Conservation (phyloP, 2,888 invertebrate genomes). For the Stenchaetothrips biformis region DNA sequence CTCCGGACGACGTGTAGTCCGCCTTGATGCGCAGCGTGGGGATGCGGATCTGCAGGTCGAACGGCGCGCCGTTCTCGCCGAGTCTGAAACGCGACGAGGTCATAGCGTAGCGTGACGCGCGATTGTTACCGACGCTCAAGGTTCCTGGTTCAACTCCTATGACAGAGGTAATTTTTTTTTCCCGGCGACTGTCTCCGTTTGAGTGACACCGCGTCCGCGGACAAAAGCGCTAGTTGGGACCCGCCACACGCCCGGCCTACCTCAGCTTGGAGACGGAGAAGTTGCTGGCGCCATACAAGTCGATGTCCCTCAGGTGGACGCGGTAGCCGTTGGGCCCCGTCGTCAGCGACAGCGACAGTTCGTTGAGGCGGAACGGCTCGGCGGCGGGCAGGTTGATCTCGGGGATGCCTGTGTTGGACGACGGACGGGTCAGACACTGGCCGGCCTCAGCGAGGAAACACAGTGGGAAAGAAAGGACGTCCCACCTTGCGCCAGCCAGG, state of each 20-base stretch:
- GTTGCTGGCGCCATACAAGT: slow-evolving; percentile 49
- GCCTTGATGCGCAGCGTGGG: slow-evolving; percentile 62
- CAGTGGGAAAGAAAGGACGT: too few species aligned
- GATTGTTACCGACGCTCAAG: too few species aligned
- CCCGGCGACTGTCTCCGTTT: too few species aligned
- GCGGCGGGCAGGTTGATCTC: slow-evolving; percentile 63
- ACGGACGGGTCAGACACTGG: not conserved
- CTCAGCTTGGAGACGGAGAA: slow-evolving; percentile 49
- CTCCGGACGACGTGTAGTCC: slow-evolving; percentile 63
- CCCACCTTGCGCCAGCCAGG: slow-evolving; percentile 45
- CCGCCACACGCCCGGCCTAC: slow-evolving; percentile 36
- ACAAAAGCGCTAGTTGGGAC: not conserved
- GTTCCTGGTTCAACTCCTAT: too few species aligned
- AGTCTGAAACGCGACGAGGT: slow-evolving; percentile 44
- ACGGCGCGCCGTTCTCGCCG: slow-evolving; percentile 58
- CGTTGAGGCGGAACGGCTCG: slow-evolving; percentile 58
- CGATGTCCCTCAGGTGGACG: slow-evolving; percentile 47
- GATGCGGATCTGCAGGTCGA: slow-evolving; percentile 59
- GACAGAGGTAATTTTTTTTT: not conserved
- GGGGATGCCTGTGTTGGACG: slow-evolving; percentile 47
- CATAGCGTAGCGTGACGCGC: too few species aligned
- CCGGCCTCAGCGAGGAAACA: too few species aligned
- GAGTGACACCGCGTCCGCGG: not conserved
- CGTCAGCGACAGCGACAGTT: slow-evolving; percentile 52
- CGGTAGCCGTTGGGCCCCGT: slow-evolving; percentile 51